phyloP scores from a whole-genome alignment of 2,113 vertebrate genomes.

The Sinocyclocheilus anophthalmus region DNA sequence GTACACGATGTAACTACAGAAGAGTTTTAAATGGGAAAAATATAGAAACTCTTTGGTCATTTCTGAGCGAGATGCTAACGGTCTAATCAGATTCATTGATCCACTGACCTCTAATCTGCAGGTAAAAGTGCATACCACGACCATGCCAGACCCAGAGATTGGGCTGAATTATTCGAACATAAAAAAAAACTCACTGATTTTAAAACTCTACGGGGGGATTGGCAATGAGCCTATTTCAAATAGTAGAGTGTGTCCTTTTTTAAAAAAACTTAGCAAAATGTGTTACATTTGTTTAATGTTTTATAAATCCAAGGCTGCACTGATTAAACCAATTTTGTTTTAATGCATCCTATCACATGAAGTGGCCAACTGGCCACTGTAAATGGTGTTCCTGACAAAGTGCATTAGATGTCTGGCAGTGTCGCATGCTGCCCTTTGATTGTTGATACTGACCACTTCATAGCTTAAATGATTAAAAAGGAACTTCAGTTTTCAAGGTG shows the following conservation, averaged over 20 bases:
- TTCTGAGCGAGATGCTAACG: no score
- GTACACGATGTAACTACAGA: no score
- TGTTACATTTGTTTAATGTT: constrained; percentile 5
- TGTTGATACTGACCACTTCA: constrained; percentile 40
- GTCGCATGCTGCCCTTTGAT: constrained; percentile 12
- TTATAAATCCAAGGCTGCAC: not conserved
- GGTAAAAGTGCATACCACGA: no score
- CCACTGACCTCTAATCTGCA: no score
- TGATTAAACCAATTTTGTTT: constrained; percentile 18
- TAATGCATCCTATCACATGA: not conserved
- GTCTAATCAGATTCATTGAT: no score
- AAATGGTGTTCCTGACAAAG: constrained; percentile 18
- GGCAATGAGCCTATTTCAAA: no score
- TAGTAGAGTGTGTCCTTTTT: not conserved
- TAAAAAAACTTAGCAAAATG: constrained; percentile 4
- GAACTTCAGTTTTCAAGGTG: constrained; percentile 14
- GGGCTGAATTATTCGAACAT: no score
- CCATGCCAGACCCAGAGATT: no score
- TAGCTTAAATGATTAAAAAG: constrained; percentile 32
- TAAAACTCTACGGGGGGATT: no score
- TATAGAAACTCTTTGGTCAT: no score
- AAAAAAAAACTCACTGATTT: no score
- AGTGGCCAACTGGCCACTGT: constrained; percentile 20
- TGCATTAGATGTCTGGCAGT: not conserved
- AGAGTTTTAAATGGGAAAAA: no score